Evolutionary conservation across 2,888 invertebrate genomes (phyloP).

Genomic region (Molanna angustata): DNA sequence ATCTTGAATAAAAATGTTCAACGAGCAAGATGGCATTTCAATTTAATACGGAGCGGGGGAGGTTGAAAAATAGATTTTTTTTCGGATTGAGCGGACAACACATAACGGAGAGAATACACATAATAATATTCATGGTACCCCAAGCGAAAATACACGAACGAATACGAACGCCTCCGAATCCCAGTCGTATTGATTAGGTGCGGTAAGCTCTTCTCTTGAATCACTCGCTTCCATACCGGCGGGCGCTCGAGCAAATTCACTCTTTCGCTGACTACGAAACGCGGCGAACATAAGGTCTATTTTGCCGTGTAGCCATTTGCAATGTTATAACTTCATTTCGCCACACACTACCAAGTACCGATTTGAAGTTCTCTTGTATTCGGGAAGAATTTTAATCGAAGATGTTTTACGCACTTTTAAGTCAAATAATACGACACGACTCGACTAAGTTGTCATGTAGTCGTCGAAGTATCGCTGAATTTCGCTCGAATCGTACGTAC

Average conservation of each 20-base stretch:
- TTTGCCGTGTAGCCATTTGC: conserved; percentile 4
- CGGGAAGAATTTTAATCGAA: conserved; percentile 31
- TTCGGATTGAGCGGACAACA: conserved; percentile 51
- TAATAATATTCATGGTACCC: neutral
- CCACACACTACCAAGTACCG: conserved; percentile 27
- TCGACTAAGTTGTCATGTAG: too few species aligned
- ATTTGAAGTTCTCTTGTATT: conserved; percentile 25
- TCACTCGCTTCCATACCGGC: conserved; percentile 17
- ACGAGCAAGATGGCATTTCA: conserved; percentile 61
- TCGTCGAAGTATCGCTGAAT: too few species aligned
- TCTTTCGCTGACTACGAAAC: too few species aligned
- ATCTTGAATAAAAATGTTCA: too few species aligned
- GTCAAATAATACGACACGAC: too few species aligned
- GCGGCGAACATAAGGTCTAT: conserved; percentile 7
- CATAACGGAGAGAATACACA: conserved; percentile 13
- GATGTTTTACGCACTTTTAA: conserved; percentile 25
- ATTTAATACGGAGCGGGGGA: conserved; percentile 59
- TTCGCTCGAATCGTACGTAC: too few species aligned
- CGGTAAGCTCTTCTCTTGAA: conserved; percentile 54
- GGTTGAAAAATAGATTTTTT: conserved; percentile 56
- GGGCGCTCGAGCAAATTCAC: too few species aligned
- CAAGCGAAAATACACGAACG: conserved; percentile 41
- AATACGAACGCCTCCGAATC: conserved; percentile 38
- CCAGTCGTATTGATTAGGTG: conserved; percentile 55
- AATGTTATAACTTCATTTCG: conserved; percentile 32